These are phyloP conservation scores for Hydractinia echinata DNA, from an alignment of 30 jellyfish, hydroid and myxozoan species.

Conservation along the genomic window DNA sequence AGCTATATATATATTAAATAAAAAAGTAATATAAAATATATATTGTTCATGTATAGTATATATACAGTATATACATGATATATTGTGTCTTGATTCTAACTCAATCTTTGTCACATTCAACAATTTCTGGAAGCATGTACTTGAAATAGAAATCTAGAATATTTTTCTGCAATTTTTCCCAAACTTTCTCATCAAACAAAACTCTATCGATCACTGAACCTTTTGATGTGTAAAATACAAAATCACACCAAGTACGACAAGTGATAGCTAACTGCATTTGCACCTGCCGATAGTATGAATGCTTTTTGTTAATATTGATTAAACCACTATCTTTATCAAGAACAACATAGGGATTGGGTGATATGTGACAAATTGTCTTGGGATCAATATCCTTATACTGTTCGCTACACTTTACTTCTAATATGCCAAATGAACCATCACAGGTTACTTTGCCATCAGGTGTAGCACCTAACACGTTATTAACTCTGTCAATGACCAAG, in stretches of 20 bases:
- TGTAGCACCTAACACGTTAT: constrained; percentile 8
- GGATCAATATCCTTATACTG: constrained; percentile 21
- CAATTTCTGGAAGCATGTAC: too few species aligned
- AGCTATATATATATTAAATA: too few species aligned
- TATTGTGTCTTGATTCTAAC: too few species aligned
- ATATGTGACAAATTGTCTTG: constrained; percentile 8
- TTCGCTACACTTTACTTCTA: constrained; percentile 15
- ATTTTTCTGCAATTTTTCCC: constrained; percentile 1
- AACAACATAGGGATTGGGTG: constrained; percentile 6
- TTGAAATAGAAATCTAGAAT: background rate
- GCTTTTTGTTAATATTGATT: background rate
- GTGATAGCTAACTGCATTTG: constrained; percentile 11
- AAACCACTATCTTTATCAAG: constrained; percentile 8
- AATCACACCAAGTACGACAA: constrained; percentile 17
- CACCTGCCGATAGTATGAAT: constrained; percentile 1
- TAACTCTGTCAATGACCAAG: constrained; percentile 13
- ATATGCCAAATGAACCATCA: constrained; percentile 15
- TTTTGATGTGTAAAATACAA: constrained; percentile 1
- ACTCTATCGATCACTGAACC: constrained; percentile 4
- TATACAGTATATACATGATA: too few species aligned
- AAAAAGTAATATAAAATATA: too few species aligned
- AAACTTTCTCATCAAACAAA: background rate
- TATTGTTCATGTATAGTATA: too few species aligned
- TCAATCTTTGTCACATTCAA: too few species aligned
- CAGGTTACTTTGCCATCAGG: constrained; percentile 19